These are phyloP conservation scores for Catharus bicknelli DNA, from an alignment of 2,113 vertebrate genomes.

Conservation along the genomic window DNA sequence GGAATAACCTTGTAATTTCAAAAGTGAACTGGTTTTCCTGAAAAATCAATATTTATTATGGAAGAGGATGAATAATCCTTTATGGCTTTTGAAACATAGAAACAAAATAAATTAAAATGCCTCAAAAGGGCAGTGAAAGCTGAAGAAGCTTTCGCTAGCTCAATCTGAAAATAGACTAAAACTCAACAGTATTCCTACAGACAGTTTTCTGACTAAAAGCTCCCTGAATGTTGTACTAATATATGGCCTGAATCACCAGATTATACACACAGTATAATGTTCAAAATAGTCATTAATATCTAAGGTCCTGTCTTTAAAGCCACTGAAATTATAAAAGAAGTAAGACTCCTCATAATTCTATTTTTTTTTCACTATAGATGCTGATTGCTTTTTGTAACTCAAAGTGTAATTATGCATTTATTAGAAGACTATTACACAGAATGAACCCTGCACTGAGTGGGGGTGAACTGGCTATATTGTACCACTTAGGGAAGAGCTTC, in stretches of 20 bases:
- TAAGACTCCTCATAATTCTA: background rate
- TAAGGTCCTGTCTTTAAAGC: background rate
- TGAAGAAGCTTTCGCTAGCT: background rate
- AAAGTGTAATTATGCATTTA: background rate
- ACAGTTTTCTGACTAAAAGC: background rate
- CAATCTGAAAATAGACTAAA: background rate
- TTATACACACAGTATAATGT: background rate
- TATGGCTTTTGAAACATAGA: background rate
- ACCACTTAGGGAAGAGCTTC: background rate
- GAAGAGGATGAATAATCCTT: background rate
- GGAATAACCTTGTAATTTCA: background rate
- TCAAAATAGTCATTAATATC: background rate
- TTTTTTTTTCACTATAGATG: background rate
- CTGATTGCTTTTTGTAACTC: background rate
- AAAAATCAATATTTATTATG: background rate
- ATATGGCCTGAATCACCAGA: background rate
- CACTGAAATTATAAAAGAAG: background rate
- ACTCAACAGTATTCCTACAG: background rate
- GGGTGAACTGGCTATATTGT: background rate
- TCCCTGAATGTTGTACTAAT: background rate
- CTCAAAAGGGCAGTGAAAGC: background rate
- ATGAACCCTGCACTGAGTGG: background rate
- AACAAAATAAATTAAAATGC: background rate
- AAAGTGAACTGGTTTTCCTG: background rate
- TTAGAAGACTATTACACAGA: background rate